Evolutionary conservation across 2,113 vertebrate species (phyloP).

Genomic region (Lepisosteus oculatus): DNA sequence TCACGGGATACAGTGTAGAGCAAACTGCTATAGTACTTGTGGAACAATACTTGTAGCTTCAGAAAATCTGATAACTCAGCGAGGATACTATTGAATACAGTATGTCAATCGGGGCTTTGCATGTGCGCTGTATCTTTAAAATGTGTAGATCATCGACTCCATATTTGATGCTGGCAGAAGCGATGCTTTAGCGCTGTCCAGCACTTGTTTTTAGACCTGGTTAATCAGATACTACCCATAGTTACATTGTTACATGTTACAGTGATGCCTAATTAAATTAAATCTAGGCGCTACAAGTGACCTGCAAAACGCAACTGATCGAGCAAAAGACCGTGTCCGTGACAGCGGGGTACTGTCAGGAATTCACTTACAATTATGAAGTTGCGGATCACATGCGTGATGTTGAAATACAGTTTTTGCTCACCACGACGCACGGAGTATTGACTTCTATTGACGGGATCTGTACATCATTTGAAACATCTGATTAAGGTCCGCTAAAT

Average conservation of each 20-base stretch:
- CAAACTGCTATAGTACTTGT: too few species aligned
- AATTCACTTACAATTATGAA: too few species aligned
- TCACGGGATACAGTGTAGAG: too few species aligned
- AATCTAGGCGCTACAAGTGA: conserved; percentile 3
- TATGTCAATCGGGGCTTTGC: not conserved
- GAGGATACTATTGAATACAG: too few species aligned
- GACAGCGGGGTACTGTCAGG: not conserved
- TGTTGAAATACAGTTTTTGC: too few species aligned
- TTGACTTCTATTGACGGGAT: too few species aligned
- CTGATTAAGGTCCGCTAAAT: too few species aligned
- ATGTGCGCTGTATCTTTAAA: not conserved
- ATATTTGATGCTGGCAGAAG: not conserved
- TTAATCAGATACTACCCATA: conserved; percentile 10
- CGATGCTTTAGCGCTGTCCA: conserved; percentile 11
- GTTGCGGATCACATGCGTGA: too few species aligned
- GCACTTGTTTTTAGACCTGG: conserved; percentile 13
- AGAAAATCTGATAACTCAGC: too few species aligned
- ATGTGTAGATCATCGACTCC: conserved; percentile 4
- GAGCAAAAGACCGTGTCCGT: not conserved
- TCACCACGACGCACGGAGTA: too few species aligned
- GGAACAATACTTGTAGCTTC: too few species aligned
- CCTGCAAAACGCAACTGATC: not conserved
- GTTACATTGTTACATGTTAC: conserved; percentile 13
- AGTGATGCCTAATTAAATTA: conserved; percentile 13
- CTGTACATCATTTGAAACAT: too few species aligned